Evolutionary conservation across 2,797 vertebrate genomes (phyloP), one percentile per base, ranked within the genome.

Genomic region (Sebastes minor): DNA sequence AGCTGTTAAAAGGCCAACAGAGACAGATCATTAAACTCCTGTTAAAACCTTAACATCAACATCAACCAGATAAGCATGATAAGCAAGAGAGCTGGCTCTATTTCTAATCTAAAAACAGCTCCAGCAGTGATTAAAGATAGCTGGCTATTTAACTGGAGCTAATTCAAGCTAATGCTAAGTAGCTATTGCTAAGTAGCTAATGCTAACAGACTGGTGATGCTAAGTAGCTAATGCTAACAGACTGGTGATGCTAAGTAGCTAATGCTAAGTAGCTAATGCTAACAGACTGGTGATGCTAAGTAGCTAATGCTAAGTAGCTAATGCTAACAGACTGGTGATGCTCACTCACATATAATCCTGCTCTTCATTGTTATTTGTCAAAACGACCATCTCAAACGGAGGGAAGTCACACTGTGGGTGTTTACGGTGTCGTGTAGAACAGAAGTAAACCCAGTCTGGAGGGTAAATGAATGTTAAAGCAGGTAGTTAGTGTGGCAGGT

Each of bases 321-420:
- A 30, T 30, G 28, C 28, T 30, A 30, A 27, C 8, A 60, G 6
- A 52, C n/a, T 63, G 8, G 72, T 35, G 35, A 60, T 28, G 71
- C 53, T 52, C 30, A 96, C 96, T 96, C 88, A 96, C 96, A 96
- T 95, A 85, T 94, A 93, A 89, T 96, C 96, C 91, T 93, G 94
- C 16, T 95, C 95, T 76, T 96, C 95, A 69, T 91, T 88, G 88
- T 80, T 82, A 68, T 89, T 89, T 76, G 95, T 95, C 90, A 96
- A 84, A 92, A 96, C 95, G 83, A 96, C 95, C 96, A 96, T 96
- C 46, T 94, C 8, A 46, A 35, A 20, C 59, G 3, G 16, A 33
- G 6, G 12, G 11, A 32, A 2, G 6, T 16, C 27, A 10, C 8
- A 1, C 12, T 23, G 8, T 3, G 35, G 67, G 23, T 74, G n/a